Conservation (phyloP, 2,888 invertebrate genomes). For the Anticlea derivata region DNA sequence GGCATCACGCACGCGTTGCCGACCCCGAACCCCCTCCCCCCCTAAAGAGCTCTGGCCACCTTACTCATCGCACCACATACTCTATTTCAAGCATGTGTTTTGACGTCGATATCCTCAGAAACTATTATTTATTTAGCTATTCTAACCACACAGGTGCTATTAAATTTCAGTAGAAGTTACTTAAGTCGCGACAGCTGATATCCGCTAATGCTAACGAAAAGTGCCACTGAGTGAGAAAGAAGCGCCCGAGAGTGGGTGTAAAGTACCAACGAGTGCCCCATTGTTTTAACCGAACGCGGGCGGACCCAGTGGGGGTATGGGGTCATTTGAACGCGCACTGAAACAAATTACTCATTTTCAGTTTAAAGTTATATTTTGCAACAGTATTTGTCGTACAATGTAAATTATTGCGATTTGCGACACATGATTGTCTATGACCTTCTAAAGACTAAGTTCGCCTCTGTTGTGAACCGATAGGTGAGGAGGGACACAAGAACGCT, state of each 20-base stretch:
- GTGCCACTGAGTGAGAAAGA: conserved; percentile 30
- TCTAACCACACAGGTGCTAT: conserved; percentile 25
- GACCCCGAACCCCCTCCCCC: too few relatives aligned
- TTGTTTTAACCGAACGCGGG: conserved; percentile 16
- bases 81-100: too few relatives aligned
- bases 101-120: too few relatives aligned
- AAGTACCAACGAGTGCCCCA: conserved; percentile 28
- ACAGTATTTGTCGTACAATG: neutral
- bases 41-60: too few relatives aligned
- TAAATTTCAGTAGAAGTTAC: conserved; percentile 31
- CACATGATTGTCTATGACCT: neutral
- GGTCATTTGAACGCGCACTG: neutral
- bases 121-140: neutral
- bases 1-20: too few relatives aligned
- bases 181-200: conserved; percentile 34
- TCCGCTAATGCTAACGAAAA: conserved; percentile 37
- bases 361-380: neutral
- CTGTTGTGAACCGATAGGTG: conserved; percentile 9
- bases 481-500: conserved; percentile 24
- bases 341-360: neutral
- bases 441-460: conserved; percentile 5
- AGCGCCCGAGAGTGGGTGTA: conserved; percentile 26
- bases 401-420: neutral
- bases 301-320: neutral
- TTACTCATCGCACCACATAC: too few relatives aligned